Base-by-base conservation (phyloP, 1,140 invertebrate species). In the Melipona quadrifasciata region DNA sequence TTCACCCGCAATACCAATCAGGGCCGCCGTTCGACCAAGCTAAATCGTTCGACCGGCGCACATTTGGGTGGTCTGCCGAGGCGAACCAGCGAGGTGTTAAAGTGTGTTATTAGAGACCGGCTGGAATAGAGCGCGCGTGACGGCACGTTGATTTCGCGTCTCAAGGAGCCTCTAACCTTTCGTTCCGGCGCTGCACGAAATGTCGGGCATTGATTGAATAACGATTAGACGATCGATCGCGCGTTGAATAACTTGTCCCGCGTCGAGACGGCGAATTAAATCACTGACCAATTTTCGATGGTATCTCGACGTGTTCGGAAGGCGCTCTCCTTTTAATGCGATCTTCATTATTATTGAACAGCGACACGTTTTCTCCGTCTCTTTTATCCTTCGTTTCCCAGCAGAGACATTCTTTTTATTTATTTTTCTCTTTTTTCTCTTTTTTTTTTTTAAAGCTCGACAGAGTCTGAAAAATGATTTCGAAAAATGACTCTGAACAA, bases 21-120 rank as follows among this genome's bases (percentile, higher is more conserved):
- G 83, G 61, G 24, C 71, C 53, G n/a, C 58, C 78, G 34, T 39
- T 57, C 39, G 47, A 16, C 71, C 61, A 64, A 34, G 87, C 39
- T 10, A 65, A 81, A 75, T 65, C 86, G 77, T 86, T 81, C 80
- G 11, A 72, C 8, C 78, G 77, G 65, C 39, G 21, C 55, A 75
- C 72, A 21, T 88, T 89, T 90, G 91, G 92, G 91, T 92, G 90
- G 91, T 92, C 92, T 74, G 57, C 39, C 65, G 19, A 39, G 19
- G 58, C 58, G 70, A 89, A 61, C 12, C 79, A 86, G 89, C 67
- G 72, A 91, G 86, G 87, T 91, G 89, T 86, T 89, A 91, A 89
- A 78, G 57, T 91, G 82, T 91, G 91, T 92, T 92, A 92, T 92
- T 92, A 92, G 89, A 89, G 80, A 88, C 57, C 53, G 82, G 61